Evolutionary conservation across 2,797 vertebrate species (phyloP), one percentile per base, ranked within the genome.

Genomic region (Pangasius sanitwongsei): DNA sequence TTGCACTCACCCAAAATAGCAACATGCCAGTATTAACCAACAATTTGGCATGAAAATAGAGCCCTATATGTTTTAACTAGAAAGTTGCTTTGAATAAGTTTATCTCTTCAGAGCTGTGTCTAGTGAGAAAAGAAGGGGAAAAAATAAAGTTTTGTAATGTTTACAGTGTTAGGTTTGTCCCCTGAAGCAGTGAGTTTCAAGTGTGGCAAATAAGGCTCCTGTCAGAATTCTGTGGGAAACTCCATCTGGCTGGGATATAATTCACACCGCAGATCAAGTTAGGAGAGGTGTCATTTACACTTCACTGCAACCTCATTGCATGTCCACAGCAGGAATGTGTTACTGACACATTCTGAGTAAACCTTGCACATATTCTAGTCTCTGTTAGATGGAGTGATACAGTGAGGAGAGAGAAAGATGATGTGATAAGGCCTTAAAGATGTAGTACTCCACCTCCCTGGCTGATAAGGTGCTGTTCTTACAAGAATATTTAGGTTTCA

Each of bases 281-380:
- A 91, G 86, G 87, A 88, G 83, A 53, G 88, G 69, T 93, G 88
- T 93, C 89, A 90, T 87, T 91, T 92, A 91, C 89, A 90, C 90
- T 74, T 65, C 80, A 65, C 87, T 90, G 83, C 87, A 91, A 90
- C 91, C 88, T 70, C 70, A 72, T 88, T 86, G 89, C 91, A 84
- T 86, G 77, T 90, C 89, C 85, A 61, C 86, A 55, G 85, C 87
- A 87, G 90, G 88, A 90, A 92, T 91, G 83, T 88, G 11, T 90
- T 74, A 70, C 85, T 92, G 77, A 91, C 91, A 90, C 75, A 90
- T 87, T 93, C 94, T 89, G 89, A 92, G 80, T 89, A 90, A 94
- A 91, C 50, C 23, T 57, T 59, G 20, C 50, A 59, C 87, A 89
- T 90, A 15, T 55, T 92, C 85, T 91, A 34, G 87, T 81, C 63